Evolutionary conservation across 2,797 vertebrate species (phyloP), one percentile per base, ranked within the genome.

Genomic region (Crocidura indochinensis): DNA sequence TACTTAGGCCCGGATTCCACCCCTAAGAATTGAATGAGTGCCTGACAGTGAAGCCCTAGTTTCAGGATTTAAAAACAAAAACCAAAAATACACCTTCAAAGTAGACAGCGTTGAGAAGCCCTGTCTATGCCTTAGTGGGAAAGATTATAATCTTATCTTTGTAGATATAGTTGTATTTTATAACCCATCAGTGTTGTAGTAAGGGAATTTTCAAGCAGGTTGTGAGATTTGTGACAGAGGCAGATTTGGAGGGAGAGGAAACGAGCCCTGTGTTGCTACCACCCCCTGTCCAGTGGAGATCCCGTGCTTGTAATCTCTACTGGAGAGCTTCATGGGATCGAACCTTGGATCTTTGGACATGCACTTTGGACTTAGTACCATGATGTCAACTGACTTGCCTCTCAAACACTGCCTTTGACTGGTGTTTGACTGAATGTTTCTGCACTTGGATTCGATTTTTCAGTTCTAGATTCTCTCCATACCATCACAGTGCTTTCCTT

Each of bases 391-490:
- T 14, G 38, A 31, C 56, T 44, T n/a, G 8, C 49, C 38, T 93
- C 51, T 80, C 68, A 67, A 10, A 85, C 15, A 77, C 49, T 10
- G 2, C 44, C 27, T 73, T 64, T 73, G 31, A 22, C n/a, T 64
- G 74, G 76, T 64, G 11, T 27, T 65, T 47, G 2, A n/a, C n/a
- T n/a, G n/a, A 38, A 24, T 22, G 47, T 76, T 15, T 26, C 8
- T 9, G 26, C 46, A 6, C 47, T 82, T 19, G 46, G 62, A 15
- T 19, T 22, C 75, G 38, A 74, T 75, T 10, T 53, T 10, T 77
- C 38, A n/a, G 44, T 46, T 90, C 51, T 80, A 4, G 71, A 92
- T 92, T 89, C 26, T 69, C 29, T 93, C 26, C 49, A 65, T 8
- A 67, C 27, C 83, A 77, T 75, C 11, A 64, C 60, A n/a, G 53